Evolutionary conservation across 1,140 invertebrate species (phyloP).

Genomic region (Drosophila saltans): DNA sequence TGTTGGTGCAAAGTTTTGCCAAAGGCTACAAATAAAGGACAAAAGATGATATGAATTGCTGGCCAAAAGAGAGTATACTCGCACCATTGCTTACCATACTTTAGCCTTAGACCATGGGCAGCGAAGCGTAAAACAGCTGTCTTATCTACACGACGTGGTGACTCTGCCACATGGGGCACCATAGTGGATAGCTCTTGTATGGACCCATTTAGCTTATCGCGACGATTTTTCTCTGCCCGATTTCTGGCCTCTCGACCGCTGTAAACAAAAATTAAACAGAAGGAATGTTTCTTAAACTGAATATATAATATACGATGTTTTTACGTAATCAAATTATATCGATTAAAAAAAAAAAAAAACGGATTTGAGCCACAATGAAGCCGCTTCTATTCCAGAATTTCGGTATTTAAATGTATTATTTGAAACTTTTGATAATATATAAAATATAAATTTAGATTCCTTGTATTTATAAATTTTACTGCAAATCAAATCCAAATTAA

Average conservation of each 20-base stretch:
- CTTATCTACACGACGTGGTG: slow-evolving; percentile 93
- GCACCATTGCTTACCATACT: slow-evolving; percentile 67
- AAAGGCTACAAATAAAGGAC: slow-evolving; percentile 82
- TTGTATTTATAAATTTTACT: too few species aligned
- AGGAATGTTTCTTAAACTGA: too few species aligned
- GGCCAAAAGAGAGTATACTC: too few species aligned
- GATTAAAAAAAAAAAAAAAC: too few species aligned
- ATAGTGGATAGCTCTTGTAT: slow-evolving; percentile 92
- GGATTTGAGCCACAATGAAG: too few species aligned
- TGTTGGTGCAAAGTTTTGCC: slow-evolving; percentile 82
- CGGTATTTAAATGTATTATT: too few species aligned
- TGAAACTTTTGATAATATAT: too few species aligned
- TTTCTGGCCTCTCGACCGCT: slow-evolving; percentile 91
- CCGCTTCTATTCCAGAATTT: too few species aligned
- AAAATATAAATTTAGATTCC: too few species aligned
- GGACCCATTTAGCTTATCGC: slow-evolving; percentile 94
- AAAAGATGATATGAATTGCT: neutral
- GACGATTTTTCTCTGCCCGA: slow-evolving; percentile 93
- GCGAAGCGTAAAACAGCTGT: slow-evolving; percentile 93
- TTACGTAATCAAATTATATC: too few species aligned
- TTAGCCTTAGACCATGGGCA: slow-evolving; percentile 88
- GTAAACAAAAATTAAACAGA: slow-evolving; percentile 84
- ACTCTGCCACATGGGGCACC: slow-evolving; percentile 91
- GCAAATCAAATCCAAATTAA: too few species aligned
- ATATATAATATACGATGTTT: too few species aligned